Evolutionary conservation across 2,113 vertebrate species (phyloP).

Genomic region (Prunella fulvescens): DNA sequence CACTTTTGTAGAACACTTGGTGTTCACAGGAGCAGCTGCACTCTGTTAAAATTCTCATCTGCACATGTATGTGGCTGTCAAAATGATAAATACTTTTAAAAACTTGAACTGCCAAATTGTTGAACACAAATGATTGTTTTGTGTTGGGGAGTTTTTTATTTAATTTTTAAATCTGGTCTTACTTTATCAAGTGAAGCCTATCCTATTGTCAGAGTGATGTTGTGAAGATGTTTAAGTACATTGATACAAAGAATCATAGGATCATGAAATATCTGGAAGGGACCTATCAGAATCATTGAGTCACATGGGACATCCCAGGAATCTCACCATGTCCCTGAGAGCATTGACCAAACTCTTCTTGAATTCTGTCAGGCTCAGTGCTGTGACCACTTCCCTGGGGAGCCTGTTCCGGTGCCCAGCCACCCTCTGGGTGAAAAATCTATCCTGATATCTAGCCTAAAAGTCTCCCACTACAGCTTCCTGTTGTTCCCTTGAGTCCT

Average conservation of each 20-base stretch:
- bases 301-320: not conserved
- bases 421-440: not conserved
- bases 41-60: not conserved
- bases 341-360: not conserved
- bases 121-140: not conserved
- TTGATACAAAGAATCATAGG: not conserved
- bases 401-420: not conserved
- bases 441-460: not conserved
- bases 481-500: rapidly evolving
- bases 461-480: rapidly evolving
- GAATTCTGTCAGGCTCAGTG: not conserved
- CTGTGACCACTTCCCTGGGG: not conserved
- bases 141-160: not conserved
- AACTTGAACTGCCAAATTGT: not conserved
- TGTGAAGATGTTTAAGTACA: not conserved
- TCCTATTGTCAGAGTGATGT: not conserved
- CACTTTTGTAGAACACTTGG: not conserved
- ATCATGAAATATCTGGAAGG: not conserved
- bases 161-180: not conserved
- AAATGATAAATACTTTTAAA: not conserved
- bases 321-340: not conserved
- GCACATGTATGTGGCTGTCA: not conserved
- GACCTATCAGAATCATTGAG: not conserved
- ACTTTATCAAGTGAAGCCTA: not conserved
- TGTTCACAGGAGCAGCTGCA: not conserved